Evolutionary conservation across 2,113 vertebrate species (phyloP), one percentile per base, ranked within the genome.

Genomic region (Bubo blakistoni): DNA sequence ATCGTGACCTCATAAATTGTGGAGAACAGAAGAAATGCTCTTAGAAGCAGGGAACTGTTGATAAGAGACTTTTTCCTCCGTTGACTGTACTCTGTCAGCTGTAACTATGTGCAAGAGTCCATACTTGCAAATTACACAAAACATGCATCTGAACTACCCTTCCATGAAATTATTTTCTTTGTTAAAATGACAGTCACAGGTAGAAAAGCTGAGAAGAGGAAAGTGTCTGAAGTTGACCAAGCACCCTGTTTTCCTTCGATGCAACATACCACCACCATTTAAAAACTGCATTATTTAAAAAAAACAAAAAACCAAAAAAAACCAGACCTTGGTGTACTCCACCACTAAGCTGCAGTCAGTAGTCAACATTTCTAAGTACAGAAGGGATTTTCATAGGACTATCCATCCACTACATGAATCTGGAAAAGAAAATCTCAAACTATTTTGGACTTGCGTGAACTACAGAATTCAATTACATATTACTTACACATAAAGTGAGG

Each of bases 161-260:
- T 95, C 90, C 90, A 90, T 90, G 74, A 95, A 90, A 94, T 95
- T 87, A 81, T 92, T 84, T 91, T 92, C 66, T 78, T 72, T 81
- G 44, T 66, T 63, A 47, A 94, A 96, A 82, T 47, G 16, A 94
- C 11, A 92, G 79, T 52, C 65, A 83, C 15, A 25, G 51, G 49
- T 66, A 86, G 32, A 82, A 83, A 66, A 51, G 26, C 47, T 71
- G 12, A 88, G n/a, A 82, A 67, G 19, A 81, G 69, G 25, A 38
- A 81, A 83, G 71, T 22, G 16, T 42, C 66, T 88, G 36, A 86
- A 88, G 67, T 47, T 86, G 85, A 90, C 30, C 12, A 26, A 92
- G 59, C 38, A 86, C 34, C 21, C 36, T 34, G 5, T 4, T 46
- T n/a, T 88, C 65, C 54, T 57, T 61, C 4, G 2, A 73, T 65